phyloP scores from a whole-genome alignment of 2,113 vertebrate species.

The Synodontis membranacea region DNA sequence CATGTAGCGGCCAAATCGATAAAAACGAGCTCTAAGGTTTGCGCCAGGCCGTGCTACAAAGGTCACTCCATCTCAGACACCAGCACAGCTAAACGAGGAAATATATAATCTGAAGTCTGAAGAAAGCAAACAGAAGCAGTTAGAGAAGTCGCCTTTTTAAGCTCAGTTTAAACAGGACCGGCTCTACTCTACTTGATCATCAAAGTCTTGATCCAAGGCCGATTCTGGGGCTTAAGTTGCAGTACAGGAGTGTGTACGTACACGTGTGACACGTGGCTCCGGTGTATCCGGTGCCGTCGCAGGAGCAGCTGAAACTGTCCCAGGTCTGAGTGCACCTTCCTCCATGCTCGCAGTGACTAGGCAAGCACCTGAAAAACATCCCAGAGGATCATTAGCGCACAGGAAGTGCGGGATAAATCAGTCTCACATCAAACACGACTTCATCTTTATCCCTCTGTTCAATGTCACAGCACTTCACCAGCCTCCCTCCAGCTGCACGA shows the following conservation, averaged over 20 bases:
- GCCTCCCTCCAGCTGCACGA: not conserved
- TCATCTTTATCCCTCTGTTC: not conserved
- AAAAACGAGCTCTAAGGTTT: not conserved
- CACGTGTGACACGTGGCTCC: constrained; percentile 96
- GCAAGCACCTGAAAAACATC: constrained; percentile 85
- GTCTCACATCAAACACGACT: constrained; percentile 1
- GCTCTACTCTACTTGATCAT: not conserved
- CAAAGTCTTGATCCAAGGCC: not conserved
- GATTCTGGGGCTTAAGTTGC: not conserved
- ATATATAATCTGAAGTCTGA: not conserved
- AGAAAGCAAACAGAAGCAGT: not conserved
- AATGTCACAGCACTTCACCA: not conserved
- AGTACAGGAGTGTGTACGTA: constrained; percentile 64
- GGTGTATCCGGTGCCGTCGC: constrained; percentile 89
- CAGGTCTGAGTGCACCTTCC: constrained; percentile 92
- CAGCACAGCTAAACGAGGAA: not conserved
- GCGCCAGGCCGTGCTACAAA: not conserved
- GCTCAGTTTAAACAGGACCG: not conserved
- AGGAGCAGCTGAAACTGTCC: constrained; percentile 92
- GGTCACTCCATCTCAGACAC: not conserved
- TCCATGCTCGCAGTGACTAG: constrained; percentile 94
- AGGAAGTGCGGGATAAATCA: not conserved
- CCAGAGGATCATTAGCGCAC: not conserved
- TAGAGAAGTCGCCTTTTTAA: not conserved
- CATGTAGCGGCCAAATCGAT: constrained; percentile 6